Percentiles rank a stretch among this genome's conserved stretches.
phyloP scores from a whole-genome alignment of 1,140 invertebrate species.

The Pseudomyrmex flavicornis region DNA sequence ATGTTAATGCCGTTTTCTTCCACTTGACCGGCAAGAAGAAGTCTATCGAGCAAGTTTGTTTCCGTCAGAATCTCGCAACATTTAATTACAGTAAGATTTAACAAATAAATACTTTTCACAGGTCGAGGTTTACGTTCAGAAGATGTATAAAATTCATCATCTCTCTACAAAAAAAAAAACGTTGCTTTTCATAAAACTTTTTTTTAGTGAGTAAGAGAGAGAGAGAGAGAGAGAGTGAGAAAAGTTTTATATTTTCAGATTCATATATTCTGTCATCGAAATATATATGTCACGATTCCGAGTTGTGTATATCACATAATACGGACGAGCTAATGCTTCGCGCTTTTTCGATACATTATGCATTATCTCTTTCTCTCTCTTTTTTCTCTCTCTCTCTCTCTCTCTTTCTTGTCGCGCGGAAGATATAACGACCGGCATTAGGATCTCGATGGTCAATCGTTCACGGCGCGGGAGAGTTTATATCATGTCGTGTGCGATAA shows the following conservation, averaged over 20 bases:
- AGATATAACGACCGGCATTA: conserved; percentile 25
- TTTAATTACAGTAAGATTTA: neutral
- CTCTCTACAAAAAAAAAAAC: neutral
- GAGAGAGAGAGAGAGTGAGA: neutral
- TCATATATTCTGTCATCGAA: conserved; percentile 1
- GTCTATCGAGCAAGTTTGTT: neutral
- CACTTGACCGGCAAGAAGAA: neutral
- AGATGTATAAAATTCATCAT: too few species aligned
- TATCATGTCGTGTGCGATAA: neutral
- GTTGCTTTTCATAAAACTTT: neutral
- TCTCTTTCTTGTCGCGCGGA: neutral
- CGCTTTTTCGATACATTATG: conserved; percentile 40
- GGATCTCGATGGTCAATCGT: conserved; percentile 11
- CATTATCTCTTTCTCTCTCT: neutral
- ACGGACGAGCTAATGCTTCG: neutral
- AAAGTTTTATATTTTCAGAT: neutral
- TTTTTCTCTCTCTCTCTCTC: neutral
- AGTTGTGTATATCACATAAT: neutral
- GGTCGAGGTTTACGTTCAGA: neutral
- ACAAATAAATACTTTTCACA: neutral
- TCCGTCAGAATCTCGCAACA: neutral
- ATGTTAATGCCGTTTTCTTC: conserved; percentile 44
- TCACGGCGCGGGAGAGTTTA: neutral
- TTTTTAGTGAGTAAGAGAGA: neutral
- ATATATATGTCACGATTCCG: conserved; percentile 14